Conservation (phyloP, 2,113 vertebrate species). For the Bufo bufo region DNA sequence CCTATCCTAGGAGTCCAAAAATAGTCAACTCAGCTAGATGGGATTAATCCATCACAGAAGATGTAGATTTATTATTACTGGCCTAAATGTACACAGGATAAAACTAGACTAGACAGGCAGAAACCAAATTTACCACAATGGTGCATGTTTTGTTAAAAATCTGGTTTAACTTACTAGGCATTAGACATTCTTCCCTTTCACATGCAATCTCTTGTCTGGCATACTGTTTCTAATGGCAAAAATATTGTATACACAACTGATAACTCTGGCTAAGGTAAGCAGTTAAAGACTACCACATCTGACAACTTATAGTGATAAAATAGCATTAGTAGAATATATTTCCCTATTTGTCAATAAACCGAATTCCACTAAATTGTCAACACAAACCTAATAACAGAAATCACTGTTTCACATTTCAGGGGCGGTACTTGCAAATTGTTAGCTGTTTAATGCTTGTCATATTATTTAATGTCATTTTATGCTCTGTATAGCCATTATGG, state of each 20-base stretch:
- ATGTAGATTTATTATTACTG: too few species aligned
- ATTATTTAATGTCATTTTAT: too few species aligned
- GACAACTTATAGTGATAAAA: background rate
- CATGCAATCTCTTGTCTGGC: background rate
- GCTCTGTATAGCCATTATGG: too few species aligned
- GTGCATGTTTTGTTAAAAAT: too few species aligned
- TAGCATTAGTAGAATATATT: background rate
- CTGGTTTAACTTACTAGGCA: too few species aligned
- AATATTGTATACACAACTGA: background rate
- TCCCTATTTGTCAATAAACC: constrained; percentile 1
- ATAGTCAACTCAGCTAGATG: background rate
- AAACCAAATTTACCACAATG: too few species aligned
- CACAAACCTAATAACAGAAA: background rate
- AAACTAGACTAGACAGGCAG: background rate
- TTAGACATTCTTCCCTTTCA: too few species aligned
- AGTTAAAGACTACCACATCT: background rate
- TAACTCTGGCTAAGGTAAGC: too few species aligned
- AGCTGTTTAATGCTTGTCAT: too few species aligned
- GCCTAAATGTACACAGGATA: background rate
- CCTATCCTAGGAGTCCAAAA: background rate
- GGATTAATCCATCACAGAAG: background rate
- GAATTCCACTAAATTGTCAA: background rate
- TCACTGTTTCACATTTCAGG: background rate
- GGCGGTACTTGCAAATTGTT: too few species aligned
- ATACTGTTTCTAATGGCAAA: too few species aligned